Base-by-base conservation (phyloP, 92 coral and sea anemone genomes). In the Zoanthus sociatus region DNA sequence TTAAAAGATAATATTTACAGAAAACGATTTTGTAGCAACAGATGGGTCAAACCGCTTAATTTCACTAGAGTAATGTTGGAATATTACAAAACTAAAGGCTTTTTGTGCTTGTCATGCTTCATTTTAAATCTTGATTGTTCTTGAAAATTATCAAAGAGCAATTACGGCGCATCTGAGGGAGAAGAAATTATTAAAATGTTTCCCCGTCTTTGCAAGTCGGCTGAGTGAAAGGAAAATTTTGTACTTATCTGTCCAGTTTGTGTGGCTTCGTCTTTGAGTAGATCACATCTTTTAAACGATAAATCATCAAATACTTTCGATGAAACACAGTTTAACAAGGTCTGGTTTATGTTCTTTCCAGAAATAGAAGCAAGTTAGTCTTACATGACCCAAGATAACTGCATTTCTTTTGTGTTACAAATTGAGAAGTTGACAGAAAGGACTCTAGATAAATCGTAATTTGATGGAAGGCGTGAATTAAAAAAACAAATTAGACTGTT, bases 241-340 rank as follows among this genome's bases (percentile, higher is more conserved):
- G 46, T 11, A 30, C 3, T 69, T 26, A 20, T 69, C 74, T 30
- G 14, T 11, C 31, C 30, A 30, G 74, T 10, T 10, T 20, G 10
- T 33, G 17, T 44, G 74, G 69, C 20, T 16, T 20, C 8, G 3
- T 16, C 69, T 16, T 33, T 30, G 15, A 8, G 74, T 9, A 69
- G 45, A 76, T 20, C 63, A 76, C 48, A 76, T 77, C 55, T 58
- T 63, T 81, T 45, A 17, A 68, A 64, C 46, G 46, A 47, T 74
- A 66, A 56, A 81, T 81, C 85, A 81, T 64, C 85, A 81, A 66
- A 81, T 66, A 68, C 44, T 67, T 81, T 81, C 75, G 85, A 11
- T 81, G 85, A 81, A 64, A 68, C 45, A 81, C 60, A 4, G 73
- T 48, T 81, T 48, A 81, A 81, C 44, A 71, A 48, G 63, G 44